These are phyloP conservation scores for Ceratosolen solmsi DNA, from an alignment of 1,140 invertebrate genomes.

Conservation along the genomic window DNA sequence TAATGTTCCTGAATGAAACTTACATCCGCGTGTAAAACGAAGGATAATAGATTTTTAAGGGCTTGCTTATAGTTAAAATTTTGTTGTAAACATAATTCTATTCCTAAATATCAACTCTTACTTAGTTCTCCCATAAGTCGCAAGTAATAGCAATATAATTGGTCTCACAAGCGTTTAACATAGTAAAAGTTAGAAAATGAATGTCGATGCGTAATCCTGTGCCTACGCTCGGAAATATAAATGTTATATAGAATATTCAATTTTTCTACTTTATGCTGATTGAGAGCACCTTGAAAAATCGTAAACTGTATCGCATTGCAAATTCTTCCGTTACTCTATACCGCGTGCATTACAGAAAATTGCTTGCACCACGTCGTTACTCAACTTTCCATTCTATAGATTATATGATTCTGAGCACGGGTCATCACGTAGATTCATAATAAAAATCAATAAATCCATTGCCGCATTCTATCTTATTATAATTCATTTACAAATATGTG, in stretches of 20 bases:
- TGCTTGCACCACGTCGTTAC: neutral
- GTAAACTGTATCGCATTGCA: neutral
- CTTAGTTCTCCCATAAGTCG: neutral
- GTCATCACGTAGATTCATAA: neutral
- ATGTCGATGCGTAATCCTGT: slow-evolving; percentile 6
- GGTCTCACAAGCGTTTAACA: neutral
- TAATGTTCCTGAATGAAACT: neutral
- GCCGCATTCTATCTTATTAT: no score
- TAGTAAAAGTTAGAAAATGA: neutral
- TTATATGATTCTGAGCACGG: neutral
- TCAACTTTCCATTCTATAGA: neutral
- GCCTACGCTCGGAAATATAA: neutral
- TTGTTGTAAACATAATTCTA: neutral
- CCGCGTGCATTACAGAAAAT: neutral
- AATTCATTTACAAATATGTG: no score
- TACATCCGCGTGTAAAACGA: neutral
- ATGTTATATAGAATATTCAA: neutral
- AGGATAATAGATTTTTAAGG: neutral
- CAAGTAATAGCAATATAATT: neutral
- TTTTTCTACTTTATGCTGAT: neutral
- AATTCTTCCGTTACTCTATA: neutral
- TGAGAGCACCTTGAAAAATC: neutral
- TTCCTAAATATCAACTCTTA: neutral
- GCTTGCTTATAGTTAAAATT: neutral
- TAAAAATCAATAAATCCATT: neutral